These are phyloP conservation scores for Calypte anna DNA, from an alignment of 2,113 vertebrate species.

Conservation along the genomic window DNA sequence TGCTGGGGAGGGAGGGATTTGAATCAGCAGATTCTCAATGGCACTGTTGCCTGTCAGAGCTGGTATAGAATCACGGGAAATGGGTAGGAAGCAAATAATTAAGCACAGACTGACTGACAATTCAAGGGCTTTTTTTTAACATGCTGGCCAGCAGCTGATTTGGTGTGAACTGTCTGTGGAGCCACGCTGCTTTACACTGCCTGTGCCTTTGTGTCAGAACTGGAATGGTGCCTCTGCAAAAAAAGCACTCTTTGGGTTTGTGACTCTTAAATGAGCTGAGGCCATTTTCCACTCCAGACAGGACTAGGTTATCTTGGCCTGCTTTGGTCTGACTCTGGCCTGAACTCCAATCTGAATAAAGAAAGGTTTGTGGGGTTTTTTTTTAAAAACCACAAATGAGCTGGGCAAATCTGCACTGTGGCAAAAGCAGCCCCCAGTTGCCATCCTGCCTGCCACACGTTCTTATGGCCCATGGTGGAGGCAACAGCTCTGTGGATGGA, in stretches of 20 bases:
- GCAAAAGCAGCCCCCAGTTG: neutral
- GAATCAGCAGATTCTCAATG: conserved; percentile 67
- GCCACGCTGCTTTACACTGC: neutral
- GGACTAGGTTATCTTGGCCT: neutral
- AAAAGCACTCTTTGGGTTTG: neutral
- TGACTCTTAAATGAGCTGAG: neutral
- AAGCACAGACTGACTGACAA: conserved; percentile 44
- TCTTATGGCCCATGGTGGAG: neutral
- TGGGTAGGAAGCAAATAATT: conserved; percentile 54
- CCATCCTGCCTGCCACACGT: neutral
- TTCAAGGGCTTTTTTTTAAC: neutral
- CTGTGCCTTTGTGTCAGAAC: conserved; percentile 33
- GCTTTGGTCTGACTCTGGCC: neutral
- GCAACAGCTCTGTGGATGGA: fast-evolving
- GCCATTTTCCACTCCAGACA: conserved; percentile 1
- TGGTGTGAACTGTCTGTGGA: conserved; percentile 36
- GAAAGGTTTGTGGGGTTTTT: neutral
- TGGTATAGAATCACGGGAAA: conserved; percentile 50
- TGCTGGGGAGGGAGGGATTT: conserved; percentile 59
- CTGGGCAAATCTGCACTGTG: neutral
- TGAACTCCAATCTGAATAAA: neutral
- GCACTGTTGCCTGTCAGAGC: conserved; percentile 22
- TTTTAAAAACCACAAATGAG: neutral
- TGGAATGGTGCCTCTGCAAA: neutral
- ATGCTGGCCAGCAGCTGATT: conserved; percentile 42